Conservation (phyloP, 2,888 invertebrate genomes). For the Thera obeliscata region DNA sequence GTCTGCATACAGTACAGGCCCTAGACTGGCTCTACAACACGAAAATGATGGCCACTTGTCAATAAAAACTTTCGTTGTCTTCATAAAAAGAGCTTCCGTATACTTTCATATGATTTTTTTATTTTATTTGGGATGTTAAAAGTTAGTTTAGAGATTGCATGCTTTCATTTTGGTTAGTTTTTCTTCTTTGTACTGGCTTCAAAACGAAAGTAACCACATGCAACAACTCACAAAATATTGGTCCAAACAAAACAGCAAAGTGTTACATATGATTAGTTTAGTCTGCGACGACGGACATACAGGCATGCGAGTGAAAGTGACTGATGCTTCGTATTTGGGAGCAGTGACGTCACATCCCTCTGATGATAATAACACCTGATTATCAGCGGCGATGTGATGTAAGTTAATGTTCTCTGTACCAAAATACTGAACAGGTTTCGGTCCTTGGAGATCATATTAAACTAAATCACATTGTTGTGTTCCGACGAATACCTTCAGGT, state of each 20-base stretch:
- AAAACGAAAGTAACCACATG: too few species aligned
- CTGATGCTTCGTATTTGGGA: conserved; percentile 65
- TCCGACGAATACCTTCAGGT: too few species aligned
- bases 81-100: too few species aligned
- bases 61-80: too few species aligned
- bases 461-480: too few species aligned
- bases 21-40: too few species aligned
- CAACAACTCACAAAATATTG: too few species aligned
- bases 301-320: conserved; percentile 78
- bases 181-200: too few species aligned
- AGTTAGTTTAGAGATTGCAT: neutral
- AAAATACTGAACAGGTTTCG: conserved; percentile 12
- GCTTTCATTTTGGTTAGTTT: neutral
- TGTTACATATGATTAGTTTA: conserved; percentile 48
- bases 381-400: conserved; percentile 29
- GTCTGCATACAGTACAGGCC: too few species aligned
- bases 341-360: conserved; percentile 67
- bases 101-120: too few species aligned
- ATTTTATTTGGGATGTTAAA: too few species aligned
- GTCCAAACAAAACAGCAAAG: conserved; percentile 36
- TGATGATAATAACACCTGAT: conserved; percentile 25
- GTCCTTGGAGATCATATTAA: neutral
- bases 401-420: conserved; percentile 20
- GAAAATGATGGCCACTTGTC: too few species aligned
- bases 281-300: conserved; percentile 40